Percentiles rank a stretch among this genome's conserved stretches.
phyloP scores from a whole-genome alignment of 2,797 vertebrate genomes.

The Chelonia mydas region DNA sequence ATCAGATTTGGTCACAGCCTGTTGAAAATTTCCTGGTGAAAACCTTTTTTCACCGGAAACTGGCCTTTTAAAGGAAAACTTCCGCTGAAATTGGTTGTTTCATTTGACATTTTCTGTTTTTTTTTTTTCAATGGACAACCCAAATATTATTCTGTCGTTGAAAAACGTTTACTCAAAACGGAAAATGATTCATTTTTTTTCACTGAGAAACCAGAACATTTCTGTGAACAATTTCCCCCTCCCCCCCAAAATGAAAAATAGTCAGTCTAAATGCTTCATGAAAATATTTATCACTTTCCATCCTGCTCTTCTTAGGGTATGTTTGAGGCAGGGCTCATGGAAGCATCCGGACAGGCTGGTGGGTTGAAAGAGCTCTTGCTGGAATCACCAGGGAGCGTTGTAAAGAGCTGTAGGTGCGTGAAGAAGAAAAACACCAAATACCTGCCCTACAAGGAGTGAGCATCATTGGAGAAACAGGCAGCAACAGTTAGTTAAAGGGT shows the following conservation, averaged over 20 bases:
- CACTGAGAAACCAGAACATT: constrained; percentile 15
- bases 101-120: background rate
- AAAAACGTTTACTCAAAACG: background rate
- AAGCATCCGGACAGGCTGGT: background rate
- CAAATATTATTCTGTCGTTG: background rate
- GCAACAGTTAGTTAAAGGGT: constrained; percentile 48
- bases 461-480: constrained; percentile 24
- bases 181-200: constrained; percentile 18
- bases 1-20: background rate
- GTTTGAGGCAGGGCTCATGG: background rate
- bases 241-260: background rate
- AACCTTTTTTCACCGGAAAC: constrained; percentile 3
- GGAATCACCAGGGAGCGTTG: background rate
- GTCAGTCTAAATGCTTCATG: background rate
- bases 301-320: background rate
- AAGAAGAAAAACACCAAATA: background rate
- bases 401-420: background rate
- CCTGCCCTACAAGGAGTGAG: background rate
- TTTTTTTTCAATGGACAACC: background rate
- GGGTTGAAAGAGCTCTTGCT: background rate
- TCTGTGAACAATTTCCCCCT: background rate
- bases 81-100: background rate
- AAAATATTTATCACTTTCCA: background rate
- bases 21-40: background rate
- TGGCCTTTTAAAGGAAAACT: background rate